Conservation (phyloP, 2,888 invertebrate genomes). For the Conops quadrifasciatus region DNA sequence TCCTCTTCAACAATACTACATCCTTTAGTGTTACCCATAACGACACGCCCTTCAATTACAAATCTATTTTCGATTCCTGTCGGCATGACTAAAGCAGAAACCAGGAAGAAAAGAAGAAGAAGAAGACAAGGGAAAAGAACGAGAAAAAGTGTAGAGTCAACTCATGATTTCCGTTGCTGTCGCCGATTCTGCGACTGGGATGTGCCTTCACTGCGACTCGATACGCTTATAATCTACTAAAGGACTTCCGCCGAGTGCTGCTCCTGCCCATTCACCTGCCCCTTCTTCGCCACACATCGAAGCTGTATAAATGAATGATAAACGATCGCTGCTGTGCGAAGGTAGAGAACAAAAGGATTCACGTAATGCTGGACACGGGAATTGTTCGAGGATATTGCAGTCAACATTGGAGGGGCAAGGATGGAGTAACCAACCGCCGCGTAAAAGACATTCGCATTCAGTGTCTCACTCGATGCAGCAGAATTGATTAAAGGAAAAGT, state of each 20-base stretch:
- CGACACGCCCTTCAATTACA: constrained; percentile 63
- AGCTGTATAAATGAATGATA: constrained; percentile 53
- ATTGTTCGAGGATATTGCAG: constrained; percentile 39
- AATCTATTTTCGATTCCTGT: constrained; percentile 53
- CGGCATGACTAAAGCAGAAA: too few species aligned
- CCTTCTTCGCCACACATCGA: too few species aligned
- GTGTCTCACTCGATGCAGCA: neutral
- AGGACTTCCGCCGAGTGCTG: constrained; percentile 62
- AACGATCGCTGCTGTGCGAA: constrained; percentile 49
- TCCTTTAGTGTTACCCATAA: constrained; percentile 37
- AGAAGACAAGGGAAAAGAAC: too few species aligned
- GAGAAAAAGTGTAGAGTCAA: neutral
- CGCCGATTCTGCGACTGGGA: neutral
- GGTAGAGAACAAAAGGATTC: constrained; percentile 48
- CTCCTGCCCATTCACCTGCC: constrained; percentile 37
- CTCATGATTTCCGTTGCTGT: constrained; percentile 3
- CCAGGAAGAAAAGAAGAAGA: too few species aligned
- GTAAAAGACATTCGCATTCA: neutral
- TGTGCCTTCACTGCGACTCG: constrained; percentile 10
- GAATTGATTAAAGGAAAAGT: neutral
- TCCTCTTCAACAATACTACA: constrained; percentile 3
- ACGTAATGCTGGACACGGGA: constrained; percentile 48
- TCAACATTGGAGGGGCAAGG: neutral
- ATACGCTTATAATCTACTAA: constrained; percentile 60
- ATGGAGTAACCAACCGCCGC: neutral